Conservation (phyloP, 1,140 invertebrate genomes). For the Thaumatotibia leucotreta region DNA sequence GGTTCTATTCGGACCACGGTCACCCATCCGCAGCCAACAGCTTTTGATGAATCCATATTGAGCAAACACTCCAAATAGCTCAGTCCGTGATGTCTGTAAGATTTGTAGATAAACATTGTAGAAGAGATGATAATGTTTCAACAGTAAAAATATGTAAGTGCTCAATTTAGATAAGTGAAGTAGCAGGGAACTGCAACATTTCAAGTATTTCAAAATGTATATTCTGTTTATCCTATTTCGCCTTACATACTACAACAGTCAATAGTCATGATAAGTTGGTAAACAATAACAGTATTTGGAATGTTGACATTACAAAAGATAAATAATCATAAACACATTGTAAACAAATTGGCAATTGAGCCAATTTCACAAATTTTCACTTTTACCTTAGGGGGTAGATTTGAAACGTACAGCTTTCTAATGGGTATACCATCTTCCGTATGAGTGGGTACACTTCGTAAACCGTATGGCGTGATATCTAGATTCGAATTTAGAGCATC, state of each 20-base stretch:
- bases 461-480: conserved; percentile 36
- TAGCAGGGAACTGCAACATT: too few species aligned
- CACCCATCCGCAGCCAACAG: conserved; percentile 59
- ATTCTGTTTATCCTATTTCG: too few species aligned
- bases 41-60: conserved; percentile 65
- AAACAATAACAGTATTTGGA: background rate
- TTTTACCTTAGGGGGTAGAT: conserved; percentile 65
- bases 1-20: conserved; percentile 39
- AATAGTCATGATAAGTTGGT: background rate
- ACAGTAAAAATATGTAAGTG: too few species aligned
- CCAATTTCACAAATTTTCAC: background rate
- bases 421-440: conserved; percentile 73
- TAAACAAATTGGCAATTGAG: background rate
- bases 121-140: too few species aligned
- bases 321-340: background rate
- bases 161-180: too few species aligned
- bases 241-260: background rate
- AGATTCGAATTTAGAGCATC: conserved; percentile 43
- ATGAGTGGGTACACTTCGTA: conserved; percentile 58
- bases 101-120: too few species aligned
- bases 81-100: conserved; percentile 56
- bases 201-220: too few species aligned
- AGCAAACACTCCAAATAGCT: conserved; percentile 60
- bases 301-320: background rate
- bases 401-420: conserved; percentile 64